phyloP scores from a whole-genome alignment of 2,888 invertebrate genomes.

The Orchesella flavescens region DNA sequence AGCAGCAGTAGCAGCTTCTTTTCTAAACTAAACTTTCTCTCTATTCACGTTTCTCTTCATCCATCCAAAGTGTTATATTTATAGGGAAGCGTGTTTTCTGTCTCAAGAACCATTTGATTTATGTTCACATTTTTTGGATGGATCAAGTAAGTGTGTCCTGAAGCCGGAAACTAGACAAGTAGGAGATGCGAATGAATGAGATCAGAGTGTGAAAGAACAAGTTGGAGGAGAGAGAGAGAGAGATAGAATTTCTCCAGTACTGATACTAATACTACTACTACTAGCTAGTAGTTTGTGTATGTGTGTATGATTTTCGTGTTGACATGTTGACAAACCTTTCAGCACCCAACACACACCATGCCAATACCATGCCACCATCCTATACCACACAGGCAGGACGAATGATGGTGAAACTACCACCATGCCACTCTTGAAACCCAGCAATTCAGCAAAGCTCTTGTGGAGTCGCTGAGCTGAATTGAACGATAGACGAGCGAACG shows the following conservation, averaged over 20 bases:
- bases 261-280: not conserved
- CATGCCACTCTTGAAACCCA: not conserved
- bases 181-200: slow-evolving; percentile 21
- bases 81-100: slow-evolving; percentile 22
- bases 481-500: not conserved
- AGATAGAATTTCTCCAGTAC: not conserved
- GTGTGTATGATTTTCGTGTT: slow-evolving; percentile 39
- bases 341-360: slow-evolving; percentile 10
- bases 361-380: not conserved
- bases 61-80: no score
- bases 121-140: slow-evolving; percentile 46
- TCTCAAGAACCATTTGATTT: slow-evolving; percentile 42
- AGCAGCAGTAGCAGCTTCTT: no score
- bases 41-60: no score
- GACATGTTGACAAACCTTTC: slow-evolving; percentile 56
- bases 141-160: slow-evolving; percentile 50
- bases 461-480: no score
- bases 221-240: slow-evolving; percentile 4
- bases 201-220: slow-evolving; percentile 10
- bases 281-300: not conserved
- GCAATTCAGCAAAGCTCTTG: no score
- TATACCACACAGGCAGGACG: not conserved
- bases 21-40: no score
- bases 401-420: not conserved
- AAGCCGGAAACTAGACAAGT: slow-evolving; percentile 59